phyloP scores from a whole-genome alignment of 2,888 invertebrate genomes.

The Xylophagus ater region DNA sequence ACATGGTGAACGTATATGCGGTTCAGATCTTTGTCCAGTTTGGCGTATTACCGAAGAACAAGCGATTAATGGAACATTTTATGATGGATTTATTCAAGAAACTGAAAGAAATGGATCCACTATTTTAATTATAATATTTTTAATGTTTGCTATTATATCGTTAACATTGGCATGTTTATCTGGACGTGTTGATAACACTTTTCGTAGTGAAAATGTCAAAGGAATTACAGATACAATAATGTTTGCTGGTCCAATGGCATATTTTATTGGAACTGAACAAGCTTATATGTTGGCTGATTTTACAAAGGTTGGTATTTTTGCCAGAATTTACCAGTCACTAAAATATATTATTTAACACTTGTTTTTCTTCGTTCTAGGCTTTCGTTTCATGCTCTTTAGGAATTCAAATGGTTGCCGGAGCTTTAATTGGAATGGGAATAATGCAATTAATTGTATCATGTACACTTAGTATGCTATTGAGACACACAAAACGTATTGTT shows the following conservation, averaged over 20 bases:
- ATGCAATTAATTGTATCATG: constrained; percentile 67
- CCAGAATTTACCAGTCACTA: neutral
- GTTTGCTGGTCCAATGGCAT: constrained; percentile 62
- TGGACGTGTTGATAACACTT: constrained; percentile 37
- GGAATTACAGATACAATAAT: constrained; percentile 42
- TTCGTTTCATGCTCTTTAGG: constrained; percentile 75
- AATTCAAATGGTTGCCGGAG: constrained; percentile 59
- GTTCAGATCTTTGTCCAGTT: constrained; percentile 46
- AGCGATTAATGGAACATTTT: constrained; percentile 23
- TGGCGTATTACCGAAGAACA: constrained; percentile 22
- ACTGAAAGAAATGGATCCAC: constrained; percentile 27
- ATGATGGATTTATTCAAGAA: constrained; percentile 28
- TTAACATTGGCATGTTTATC: constrained; percentile 39
- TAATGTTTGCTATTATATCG: constrained; percentile 39
- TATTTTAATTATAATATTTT: constrained; percentile 31
- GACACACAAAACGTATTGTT: constrained; percentile 60
- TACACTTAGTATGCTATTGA: constrained; percentile 68
- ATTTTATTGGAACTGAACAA: constrained; percentile 75
- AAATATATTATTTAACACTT: neutral
- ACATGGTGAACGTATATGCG: constrained; percentile 46
- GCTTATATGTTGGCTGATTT: constrained; percentile 76
- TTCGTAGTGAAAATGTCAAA: constrained; percentile 43
- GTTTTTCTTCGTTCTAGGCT: constrained; percentile 44
- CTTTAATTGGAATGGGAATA: constrained; percentile 60
- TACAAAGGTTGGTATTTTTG: constrained; percentile 48